phyloP scores from a whole-genome alignment of 2,113 vertebrate genomes.

The Canis aureus region DNA sequence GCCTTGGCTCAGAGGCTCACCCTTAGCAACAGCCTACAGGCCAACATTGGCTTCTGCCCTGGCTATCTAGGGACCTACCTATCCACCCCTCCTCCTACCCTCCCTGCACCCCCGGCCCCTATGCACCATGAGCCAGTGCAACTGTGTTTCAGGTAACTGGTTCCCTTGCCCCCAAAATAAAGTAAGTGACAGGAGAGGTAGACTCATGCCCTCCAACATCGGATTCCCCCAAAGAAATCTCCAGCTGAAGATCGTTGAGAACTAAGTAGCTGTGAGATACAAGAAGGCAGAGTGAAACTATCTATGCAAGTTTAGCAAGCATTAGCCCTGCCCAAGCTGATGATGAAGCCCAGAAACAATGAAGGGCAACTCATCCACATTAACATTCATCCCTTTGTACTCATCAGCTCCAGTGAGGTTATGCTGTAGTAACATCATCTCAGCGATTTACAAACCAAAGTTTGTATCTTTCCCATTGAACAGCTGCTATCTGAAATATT shows the following conservation, averaged over 20 bases:
- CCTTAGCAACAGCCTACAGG: too few species aligned
- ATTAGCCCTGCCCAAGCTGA: accelerated
- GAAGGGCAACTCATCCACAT: accelerated
- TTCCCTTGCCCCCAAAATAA: neutral
- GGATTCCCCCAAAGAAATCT: neutral
- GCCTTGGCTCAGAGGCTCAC: too few species aligned
- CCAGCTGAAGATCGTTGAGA: neutral
- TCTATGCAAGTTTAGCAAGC: neutral
- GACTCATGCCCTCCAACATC: neutral
- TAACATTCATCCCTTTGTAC: accelerated
- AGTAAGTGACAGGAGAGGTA: neutral
- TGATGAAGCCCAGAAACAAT: accelerated
- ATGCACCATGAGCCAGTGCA: neutral
- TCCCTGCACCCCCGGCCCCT: accelerated
- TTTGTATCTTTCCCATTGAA: accelerated
- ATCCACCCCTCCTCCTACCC: accelerated
- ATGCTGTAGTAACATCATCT: accelerated
- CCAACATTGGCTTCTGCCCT: accelerated
- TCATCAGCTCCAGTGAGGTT: accelerated
- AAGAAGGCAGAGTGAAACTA: neutral
- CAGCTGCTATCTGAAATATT: accelerated
- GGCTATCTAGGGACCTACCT: accelerated
- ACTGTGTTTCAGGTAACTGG: neutral
- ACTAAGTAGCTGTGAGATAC: neutral
- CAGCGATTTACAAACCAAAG: too few species aligned